Evolutionary conservation across 2,113 vertebrate genomes (phyloP), one percentile per base, ranked within the genome.

Genomic region (Misgurnus anguillicaudatus): DNA sequence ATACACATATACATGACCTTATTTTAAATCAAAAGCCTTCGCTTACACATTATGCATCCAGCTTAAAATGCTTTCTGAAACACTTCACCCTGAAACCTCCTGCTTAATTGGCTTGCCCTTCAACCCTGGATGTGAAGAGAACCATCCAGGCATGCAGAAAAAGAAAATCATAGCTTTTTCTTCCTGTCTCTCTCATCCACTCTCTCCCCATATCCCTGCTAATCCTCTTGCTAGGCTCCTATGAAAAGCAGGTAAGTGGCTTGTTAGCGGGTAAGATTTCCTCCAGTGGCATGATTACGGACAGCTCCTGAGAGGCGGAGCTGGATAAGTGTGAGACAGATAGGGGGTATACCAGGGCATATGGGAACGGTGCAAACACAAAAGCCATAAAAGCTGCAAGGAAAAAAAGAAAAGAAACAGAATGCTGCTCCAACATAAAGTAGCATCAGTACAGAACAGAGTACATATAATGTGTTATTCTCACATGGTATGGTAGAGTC

Each of bases 191-290:
- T 14, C 36, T 11, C 31, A 21, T 8, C 14, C 47, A 41, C 36
- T 17, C 60, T 65, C 55, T 48, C 24, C 39, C 67, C 38, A 17
- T 42, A 61, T 62, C 66, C 19, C 67, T 58, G 55, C 71, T 85
- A 78, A 85, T 85, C 80, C 78, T 80, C 67, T 80, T 70, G 67
- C 69, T 42, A 60, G 57, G 53, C 55, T 65, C 63, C 77, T 70
- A 80, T 80, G 82, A 80, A 80, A 85, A 83, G 81, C 78, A 85
- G 84, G 81, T 85, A 83, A 85, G 81, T 83, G 75, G 84, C 78
- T 85, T 83, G 57, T 61, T 79, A 36, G 72, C 67, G 76, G 38
- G 66, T 72, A 63, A 81, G 75, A 80, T 77, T 75, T 80, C 77
- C 77, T 61, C 62, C 69, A 55, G 72, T 58, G 62, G 77, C 36